Evolutionary conservation across 2,797 vertebrate species (phyloP).

Genomic region (Spinibarbus caldwelli): DNA sequence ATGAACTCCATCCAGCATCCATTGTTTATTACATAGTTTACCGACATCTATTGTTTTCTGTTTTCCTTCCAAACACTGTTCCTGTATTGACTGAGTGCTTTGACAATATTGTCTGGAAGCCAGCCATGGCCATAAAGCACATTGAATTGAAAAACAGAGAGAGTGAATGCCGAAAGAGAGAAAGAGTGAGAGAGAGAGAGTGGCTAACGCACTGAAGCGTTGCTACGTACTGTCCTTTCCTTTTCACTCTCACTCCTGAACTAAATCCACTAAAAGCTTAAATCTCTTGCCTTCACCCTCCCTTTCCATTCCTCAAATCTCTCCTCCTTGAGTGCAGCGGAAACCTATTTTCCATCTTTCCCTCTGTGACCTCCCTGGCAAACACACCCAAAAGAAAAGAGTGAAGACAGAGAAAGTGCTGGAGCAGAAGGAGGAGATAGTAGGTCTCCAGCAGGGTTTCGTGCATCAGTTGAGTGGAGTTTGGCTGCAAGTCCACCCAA

Average conservation of each 20-base stretch:
- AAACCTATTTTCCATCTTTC: conserved; percentile 48
- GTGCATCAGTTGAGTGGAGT: conserved; percentile 54
- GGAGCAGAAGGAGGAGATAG: conserved; percentile 41
- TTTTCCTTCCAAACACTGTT: neutral
- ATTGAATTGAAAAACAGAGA: conserved; percentile 19
- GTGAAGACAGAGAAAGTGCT: conserved; percentile 35
- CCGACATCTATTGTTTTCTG: neutral
- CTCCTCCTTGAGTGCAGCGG: conserved; percentile 20
- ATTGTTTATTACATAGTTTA: conserved; percentile 12
- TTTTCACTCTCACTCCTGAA: conserved; percentile 28
- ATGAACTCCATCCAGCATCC: neutral
- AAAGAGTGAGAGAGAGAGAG: neutral
- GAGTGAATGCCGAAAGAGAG: neutral
- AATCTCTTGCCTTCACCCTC: conserved; percentile 25
- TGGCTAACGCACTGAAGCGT: conserved; percentile 9
- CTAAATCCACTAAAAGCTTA: conserved; percentile 48
- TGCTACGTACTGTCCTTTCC: conserved; percentile 2
- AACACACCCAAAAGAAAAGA: conserved; percentile 21
- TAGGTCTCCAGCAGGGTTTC: conserved; percentile 39
- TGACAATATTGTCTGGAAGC: conserved; percentile 31
- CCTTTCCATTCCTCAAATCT: conserved; percentile 29
- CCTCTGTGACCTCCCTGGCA: neutral
- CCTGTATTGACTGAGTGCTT: conserved; percentile 13
- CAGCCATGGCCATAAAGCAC: conserved; percentile 24
- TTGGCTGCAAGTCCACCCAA: conserved; percentile 44